These are phyloP conservation scores for Arbacia lixula DNA, from an alignment of 53 echinoderm and acorn worm genomes.

Conservation along the genomic window DNA sequence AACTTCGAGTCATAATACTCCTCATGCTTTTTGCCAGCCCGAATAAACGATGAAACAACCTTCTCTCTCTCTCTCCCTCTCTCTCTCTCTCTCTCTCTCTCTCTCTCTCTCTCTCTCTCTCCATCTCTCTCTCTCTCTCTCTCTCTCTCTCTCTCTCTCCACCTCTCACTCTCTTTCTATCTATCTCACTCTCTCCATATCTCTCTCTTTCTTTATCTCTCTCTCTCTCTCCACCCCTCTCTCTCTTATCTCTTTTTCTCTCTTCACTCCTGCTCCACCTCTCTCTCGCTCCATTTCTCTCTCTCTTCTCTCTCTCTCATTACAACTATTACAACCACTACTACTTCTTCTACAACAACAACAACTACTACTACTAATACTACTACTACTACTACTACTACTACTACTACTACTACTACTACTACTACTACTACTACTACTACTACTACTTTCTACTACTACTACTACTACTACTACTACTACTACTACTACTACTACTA, in stretches of 20 bases:
- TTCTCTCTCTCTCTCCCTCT: neutral
- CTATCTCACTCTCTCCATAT: too few species aligned
- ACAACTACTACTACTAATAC: neutral
- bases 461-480: slow-evolving; percentile 1
- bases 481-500: slow-evolving; percentile 1
- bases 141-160: too few species aligned
- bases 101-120: neutral
- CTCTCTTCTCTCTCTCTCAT: too few species aligned
- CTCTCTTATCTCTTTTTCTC: too few species aligned
- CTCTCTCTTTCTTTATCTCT: too few species aligned
- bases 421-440: neutral
- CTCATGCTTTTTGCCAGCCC: too few species aligned
- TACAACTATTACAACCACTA: neutral
- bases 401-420: neutral
- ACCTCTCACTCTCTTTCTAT: too few species aligned
- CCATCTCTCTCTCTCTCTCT: neutral
- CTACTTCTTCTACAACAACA: neutral
- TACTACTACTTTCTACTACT: neutral
- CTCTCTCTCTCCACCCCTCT: too few species aligned
- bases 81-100: neutral
- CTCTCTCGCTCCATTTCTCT: too few species aligned
- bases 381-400: neutral
- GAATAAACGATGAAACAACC: too few species aligned
- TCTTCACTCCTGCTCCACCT: too few species aligned
- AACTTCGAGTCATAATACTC: too few species aligned